Evolutionary conservation across 1,140 invertebrate species (phyloP), one percentile per base, ranked within the genome.

Genomic region (Apolygus lucorum): DNA sequence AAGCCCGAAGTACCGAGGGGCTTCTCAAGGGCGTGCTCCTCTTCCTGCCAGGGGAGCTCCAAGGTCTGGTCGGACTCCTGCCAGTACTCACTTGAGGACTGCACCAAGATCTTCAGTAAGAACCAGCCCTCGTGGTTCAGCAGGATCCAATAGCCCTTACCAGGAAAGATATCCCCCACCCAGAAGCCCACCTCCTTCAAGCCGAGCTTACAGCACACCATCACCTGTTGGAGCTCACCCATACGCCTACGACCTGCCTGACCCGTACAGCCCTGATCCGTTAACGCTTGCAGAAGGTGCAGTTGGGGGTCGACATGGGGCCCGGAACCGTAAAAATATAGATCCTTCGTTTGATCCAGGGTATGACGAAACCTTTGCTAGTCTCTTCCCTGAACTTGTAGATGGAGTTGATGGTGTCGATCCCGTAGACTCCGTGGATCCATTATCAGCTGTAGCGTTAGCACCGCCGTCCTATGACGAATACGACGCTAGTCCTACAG

Each of bases 321-420:
- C 11, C 22, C 11, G 54, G 4, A 13, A 13, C 4, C 11, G 54
- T 4, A 59, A 59, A 21, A 59, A 59, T 21, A 21, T 59, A 4
- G 54, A 59, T 59, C 11, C 22, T 11, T 59, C 54, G 22, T 59
- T 59, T 24, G 29, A 52, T 27, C 70, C 73, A 34, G 74, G 70
- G 22, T 77, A 80, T 65, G 77, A 79, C 52, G 78, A 79, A 68
- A 78, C 79, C 54, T 80, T 80, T 70, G 75, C 73, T 54, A 76
- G 76, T 72, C 70, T 78, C 11, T 80, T 80, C 75, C 80, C 79
- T 2, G 78, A 80, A 73, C 75, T 78, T 26, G 73, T 74, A 29
- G 52, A 63, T 21, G 21, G 13, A 4, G n/a, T n/a, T n/a, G n/a
- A n/a, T n/a, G n/a, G n/a, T n/a, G n/a, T n/a, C n/a, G n/a, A n/a